phyloP scores from a whole-genome alignment of 2,888 invertebrate genomes.

The Ernsta delagoae region DNA sequence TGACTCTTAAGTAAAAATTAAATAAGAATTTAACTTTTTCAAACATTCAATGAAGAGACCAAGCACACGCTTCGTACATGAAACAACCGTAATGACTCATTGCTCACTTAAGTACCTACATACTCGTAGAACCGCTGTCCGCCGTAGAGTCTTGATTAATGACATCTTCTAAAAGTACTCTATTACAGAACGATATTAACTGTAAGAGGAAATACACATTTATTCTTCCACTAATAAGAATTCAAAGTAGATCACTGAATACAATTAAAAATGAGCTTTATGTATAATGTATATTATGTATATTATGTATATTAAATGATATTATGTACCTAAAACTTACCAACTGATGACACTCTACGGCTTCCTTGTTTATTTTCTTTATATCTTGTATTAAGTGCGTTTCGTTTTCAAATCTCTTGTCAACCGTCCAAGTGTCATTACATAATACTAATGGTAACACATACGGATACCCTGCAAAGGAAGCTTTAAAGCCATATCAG shows the following conservation, averaged over 20 bases:
- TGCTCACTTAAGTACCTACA: conserved; percentile 4
- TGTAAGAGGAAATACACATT: conserved; percentile 47
- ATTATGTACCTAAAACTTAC: conserved; percentile 51
- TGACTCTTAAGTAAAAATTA: too few species aligned
- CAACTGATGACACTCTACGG: conserved; percentile 53
- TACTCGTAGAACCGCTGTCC: conserved; percentile 6
- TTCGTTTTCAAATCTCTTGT: conserved; percentile 52
- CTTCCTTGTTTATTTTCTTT: conserved; percentile 63
- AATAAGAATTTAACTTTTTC: too few species aligned
- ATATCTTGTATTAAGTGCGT: conserved; percentile 66
- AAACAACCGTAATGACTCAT: background rate
- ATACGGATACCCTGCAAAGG: conserved; percentile 63
- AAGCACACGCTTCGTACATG: background rate
- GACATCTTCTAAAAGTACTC: conserved; percentile 63
- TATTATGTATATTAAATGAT: too few species aligned
- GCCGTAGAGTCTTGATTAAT: conserved; percentile 47
- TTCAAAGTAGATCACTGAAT: background rate
- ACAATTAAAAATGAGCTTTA: too few species aligned
- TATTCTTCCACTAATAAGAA: background rate
- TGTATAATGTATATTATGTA: too few species aligned
- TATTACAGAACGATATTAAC: conserved; percentile 66
- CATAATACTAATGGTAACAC: conserved; percentile 61
- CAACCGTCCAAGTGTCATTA: conserved; percentile 55
- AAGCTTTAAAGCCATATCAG: too few species aligned
- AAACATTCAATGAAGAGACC: background rate